These are phyloP conservation scores for Schizopygopsis pylzovi DNA, from an alignment of 2,797 vertebrate genomes.

Conservation along the genomic window DNA sequence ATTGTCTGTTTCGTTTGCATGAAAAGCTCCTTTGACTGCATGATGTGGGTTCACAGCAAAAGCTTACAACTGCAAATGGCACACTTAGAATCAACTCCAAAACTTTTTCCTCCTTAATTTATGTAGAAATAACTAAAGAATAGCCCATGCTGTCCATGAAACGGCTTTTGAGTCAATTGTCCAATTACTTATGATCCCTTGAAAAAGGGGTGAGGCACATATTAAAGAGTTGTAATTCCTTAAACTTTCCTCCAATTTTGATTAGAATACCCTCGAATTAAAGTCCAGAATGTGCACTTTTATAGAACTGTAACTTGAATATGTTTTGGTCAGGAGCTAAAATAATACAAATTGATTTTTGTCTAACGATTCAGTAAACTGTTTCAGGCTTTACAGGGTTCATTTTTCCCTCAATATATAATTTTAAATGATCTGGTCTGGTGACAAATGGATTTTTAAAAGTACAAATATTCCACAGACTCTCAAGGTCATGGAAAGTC, in stretches of 20 bases:
- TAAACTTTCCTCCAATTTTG: background rate
- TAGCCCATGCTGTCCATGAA: background rate
- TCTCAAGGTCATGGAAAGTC: slow-evolving; percentile 4
- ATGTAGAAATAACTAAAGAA: background rate
- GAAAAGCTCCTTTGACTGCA: background rate
- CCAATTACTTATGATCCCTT: background rate
- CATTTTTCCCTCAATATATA: background rate
- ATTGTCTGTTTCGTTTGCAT: background rate
- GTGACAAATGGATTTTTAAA: background rate
- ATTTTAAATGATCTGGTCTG: background rate
- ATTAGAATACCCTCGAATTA: too few species aligned
- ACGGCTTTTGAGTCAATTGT: background rate
- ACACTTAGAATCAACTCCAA: background rate
- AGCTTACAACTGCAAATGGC: background rate
- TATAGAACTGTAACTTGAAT: background rate
- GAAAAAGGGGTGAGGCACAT: background rate
- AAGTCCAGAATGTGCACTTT: background rate
- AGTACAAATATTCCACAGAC: background rate
- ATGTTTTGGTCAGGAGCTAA: background rate
- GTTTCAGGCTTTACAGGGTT: background rate
- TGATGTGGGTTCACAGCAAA: background rate
- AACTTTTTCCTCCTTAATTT: background rate
- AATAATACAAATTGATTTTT: background rate
- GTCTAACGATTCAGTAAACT: background rate
- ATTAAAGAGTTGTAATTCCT: background rate